phyloP scores from a whole-genome alignment of 2,797 vertebrate genomes.

The Chelidonichthys spinosus region DNA sequence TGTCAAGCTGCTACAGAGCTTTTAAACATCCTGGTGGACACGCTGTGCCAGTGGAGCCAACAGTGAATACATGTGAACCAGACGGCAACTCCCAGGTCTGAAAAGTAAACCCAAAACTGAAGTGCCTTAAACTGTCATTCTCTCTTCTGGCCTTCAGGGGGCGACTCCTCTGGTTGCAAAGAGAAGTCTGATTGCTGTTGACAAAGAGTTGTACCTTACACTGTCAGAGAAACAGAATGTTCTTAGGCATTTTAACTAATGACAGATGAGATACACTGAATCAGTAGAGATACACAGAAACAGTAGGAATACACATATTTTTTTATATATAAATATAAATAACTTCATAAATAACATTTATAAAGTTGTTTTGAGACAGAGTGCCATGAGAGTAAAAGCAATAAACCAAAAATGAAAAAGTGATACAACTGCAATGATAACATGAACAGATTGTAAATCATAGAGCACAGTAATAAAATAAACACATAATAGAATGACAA shows the following conservation, averaged over 20 bases:
- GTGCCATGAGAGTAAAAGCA: constrained; percentile 35
- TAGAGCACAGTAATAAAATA: constrained; percentile 42
- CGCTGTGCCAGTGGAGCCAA: neutral
- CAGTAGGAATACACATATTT: too few relatives aligned
- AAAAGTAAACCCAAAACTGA: too few relatives aligned
- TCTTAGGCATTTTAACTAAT: neutral
- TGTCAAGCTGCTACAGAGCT: neutral
- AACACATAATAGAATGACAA: constrained; percentile 46
- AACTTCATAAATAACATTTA: neutral
- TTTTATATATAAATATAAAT: too few relatives aligned
- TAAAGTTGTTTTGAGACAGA: constrained; percentile 10
- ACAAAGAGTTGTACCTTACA: too few relatives aligned
- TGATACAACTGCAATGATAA: constrained; percentile 37
- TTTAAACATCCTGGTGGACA: neutral
- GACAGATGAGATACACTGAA: neutral
- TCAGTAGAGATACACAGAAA: neutral
- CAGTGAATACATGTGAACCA: too few relatives aligned
- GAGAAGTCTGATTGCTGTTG: too few relatives aligned
- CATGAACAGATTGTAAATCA: constrained; percentile 49
- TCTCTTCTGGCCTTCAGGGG: too few relatives aligned
- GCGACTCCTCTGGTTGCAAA: too few relatives aligned
- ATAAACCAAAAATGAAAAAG: constrained; percentile 53
- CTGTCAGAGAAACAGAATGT: too few relatives aligned
- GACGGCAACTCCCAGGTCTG: too few relatives aligned
- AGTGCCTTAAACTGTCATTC: too few relatives aligned